phyloP scores from a whole-genome alignment of 1,140 invertebrate species.

The Drosophila ficusphila region DNA sequence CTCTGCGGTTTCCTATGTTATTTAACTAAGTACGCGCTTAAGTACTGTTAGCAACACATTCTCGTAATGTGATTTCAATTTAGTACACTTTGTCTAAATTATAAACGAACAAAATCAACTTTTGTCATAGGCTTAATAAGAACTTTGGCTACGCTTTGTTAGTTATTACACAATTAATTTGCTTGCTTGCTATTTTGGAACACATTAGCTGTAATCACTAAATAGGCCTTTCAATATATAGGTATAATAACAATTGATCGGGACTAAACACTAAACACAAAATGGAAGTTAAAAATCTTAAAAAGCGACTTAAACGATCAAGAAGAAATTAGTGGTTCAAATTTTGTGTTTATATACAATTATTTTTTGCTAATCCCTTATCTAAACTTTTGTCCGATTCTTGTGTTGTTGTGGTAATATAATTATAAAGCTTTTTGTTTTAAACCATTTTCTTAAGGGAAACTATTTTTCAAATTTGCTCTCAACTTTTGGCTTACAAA shows the following conservation, averaged over 20 bases:
- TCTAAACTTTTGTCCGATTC: slow-evolving; percentile 7
- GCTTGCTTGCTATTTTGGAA: slow-evolving; percentile 59
- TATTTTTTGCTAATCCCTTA: slow-evolving; percentile 10
- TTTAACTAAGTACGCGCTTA: slow-evolving; percentile 49
- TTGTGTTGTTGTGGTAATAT: slow-evolving; percentile 25
- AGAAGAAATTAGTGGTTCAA: slow-evolving; percentile 12
- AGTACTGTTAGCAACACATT: slow-evolving; percentile 37
- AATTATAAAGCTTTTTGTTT: slow-evolving; percentile 67
- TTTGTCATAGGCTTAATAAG: slow-evolving; percentile 40
- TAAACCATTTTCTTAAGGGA: slow-evolving; percentile 43
- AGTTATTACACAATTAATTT: slow-evolving; percentile 57
- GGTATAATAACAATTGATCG: slow-evolving; percentile 32
- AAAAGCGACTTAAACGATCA: slow-evolving; percentile 33
- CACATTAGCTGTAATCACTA: slow-evolving; percentile 66
- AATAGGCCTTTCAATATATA: slow-evolving; percentile 21
- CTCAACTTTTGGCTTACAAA: slow-evolving; percentile 42
- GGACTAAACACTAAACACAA: slow-evolving; percentile 41
- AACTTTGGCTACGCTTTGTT: slow-evolving; percentile 68
- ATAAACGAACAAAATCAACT: slow-evolving; percentile 44
- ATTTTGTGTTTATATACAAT: slow-evolving; percentile 51
- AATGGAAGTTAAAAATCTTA: slow-evolving; percentile 37
- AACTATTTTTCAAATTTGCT: slow-evolving; percentile 31
- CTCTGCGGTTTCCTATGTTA: slow-evolving; percentile 21
- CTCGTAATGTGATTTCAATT: slow-evolving; percentile 11
- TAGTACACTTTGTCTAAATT: slow-evolving; percentile 61